phyloP scores from a whole-genome alignment of 2,113 vertebrate species.

The Merops nubicus region DNA sequence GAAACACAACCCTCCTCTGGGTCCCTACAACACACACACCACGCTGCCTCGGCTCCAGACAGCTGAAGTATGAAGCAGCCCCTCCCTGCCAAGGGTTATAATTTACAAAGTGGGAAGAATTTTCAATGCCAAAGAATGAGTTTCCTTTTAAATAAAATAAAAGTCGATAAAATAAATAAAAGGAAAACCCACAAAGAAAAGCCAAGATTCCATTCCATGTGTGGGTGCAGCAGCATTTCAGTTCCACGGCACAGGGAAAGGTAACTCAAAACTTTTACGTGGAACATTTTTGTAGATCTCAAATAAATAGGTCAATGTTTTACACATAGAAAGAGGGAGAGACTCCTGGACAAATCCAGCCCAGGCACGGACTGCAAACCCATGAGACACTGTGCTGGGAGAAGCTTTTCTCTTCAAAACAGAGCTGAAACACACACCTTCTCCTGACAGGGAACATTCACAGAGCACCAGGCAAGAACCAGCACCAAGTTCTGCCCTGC shows the following conservation, averaged over 20 bases:
- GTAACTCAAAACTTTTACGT: background rate
- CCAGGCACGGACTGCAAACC: background rate
- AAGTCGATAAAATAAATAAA: background rate
- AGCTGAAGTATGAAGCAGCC: background rate
- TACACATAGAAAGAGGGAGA: background rate
- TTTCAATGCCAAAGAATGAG: conserved; percentile 8
- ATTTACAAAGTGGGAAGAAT: conserved; percentile 40
- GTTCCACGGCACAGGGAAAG: background rate
- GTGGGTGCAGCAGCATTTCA: conserved; percentile 18
- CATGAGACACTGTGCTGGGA: background rate
- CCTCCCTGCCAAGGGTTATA: conserved; percentile 11
- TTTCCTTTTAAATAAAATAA: conserved; percentile 5
- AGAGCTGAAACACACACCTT: background rate
- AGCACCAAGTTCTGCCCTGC: background rate
- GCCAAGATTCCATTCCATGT: conserved; percentile 44
- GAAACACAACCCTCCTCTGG: background rate
- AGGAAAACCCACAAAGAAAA: background rate
- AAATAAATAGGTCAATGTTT: conserved; percentile 55
- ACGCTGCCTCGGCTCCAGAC: background rate
- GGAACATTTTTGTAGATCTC: conserved; percentile 6
- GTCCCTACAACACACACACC: background rate
- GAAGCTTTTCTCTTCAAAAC: background rate
- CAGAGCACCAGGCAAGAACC: background rate
- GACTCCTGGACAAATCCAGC: background rate
- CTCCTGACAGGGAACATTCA: background rate